These are phyloP conservation scores for Adelognathus sp. DNA, from an alignment of 2,888 invertebrate species.

Conservation along the genomic window DNA sequence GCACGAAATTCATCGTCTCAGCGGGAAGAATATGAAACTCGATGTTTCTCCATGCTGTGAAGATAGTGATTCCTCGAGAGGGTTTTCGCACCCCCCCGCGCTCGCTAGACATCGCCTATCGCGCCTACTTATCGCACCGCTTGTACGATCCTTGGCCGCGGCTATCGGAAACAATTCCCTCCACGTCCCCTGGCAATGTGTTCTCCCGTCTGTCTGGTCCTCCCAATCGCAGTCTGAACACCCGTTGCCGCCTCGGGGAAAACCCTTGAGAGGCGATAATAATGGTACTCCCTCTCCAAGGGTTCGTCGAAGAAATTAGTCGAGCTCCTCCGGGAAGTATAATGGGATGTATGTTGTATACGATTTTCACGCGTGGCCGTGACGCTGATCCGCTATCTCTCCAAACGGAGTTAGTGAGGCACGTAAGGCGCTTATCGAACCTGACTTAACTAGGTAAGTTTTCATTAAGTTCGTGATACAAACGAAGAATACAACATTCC, in stretches of 20 bases:
- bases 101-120: constrained; percentile 12
- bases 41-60: not conserved
- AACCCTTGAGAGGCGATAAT: not conserved
- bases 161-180: constrained; percentile 36
- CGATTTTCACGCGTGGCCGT: not conserved
- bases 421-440: not conserved
- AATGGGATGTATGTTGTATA: not conserved
- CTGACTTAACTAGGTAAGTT: no score
- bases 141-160: constrained; percentile 11
- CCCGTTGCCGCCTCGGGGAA: not conserved
- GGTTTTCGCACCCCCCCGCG: constrained; percentile 9
- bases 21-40: not conserved
- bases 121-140: constrained; percentile 27
- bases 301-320: not conserved
- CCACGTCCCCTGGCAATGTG: not conserved
- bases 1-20: not conserved
- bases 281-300: not conserved
- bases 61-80: constrained; percentile 4
- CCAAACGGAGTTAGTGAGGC: not conserved
- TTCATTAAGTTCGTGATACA: no score
- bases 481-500: no score
- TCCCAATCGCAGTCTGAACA: not conserved
- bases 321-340: not conserved
- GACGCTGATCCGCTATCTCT: not conserved
- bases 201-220: not conserved